Evolutionary conservation across 1,140 invertebrate genomes (phyloP).

Genomic region (Bradynema listronoti): DNA sequence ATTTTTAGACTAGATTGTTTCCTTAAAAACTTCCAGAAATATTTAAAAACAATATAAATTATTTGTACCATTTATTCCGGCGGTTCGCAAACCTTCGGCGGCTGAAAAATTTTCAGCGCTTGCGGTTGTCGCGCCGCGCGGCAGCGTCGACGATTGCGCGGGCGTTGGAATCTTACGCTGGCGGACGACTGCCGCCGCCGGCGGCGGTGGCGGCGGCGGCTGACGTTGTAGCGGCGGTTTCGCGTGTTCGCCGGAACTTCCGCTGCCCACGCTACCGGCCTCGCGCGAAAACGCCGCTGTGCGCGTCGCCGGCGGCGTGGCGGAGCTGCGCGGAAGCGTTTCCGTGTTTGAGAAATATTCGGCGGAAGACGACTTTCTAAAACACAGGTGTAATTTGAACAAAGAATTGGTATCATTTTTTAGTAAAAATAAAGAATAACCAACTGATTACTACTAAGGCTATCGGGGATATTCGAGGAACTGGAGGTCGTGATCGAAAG

Average conservation of each 20-base stretch:
- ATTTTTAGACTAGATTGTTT: too few species aligned
- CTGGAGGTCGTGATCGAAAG: constrained; percentile 11
- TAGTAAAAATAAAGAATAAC: neutral
- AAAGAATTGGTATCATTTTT: neutral
- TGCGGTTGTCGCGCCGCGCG: neutral
- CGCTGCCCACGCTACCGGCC: too few species aligned
- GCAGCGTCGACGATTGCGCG: too few species aligned
- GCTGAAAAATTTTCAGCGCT: too few species aligned
- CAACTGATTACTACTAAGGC: constrained; percentile 7
- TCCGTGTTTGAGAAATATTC: constrained; percentile 1
- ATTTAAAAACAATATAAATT: too few species aligned
- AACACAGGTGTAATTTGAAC: neutral
- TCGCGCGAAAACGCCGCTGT: neutral
- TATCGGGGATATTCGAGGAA: constrained; percentile 24
- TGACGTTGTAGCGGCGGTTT: too few species aligned
- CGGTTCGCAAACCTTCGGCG: too few species aligned
- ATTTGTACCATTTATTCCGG: too few species aligned
- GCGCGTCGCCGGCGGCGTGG: neutral
- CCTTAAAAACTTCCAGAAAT: too few species aligned
- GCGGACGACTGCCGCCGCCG: too few species aligned
- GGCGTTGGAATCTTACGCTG: too few species aligned
- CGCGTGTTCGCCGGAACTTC: too few species aligned
- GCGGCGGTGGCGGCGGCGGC: neutral
- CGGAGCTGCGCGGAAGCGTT: neutral
- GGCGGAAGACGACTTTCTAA: constrained; percentile 7